phyloP scores from a whole-genome alignment of 2,113 vertebrate species.

The Leptocoma aspasia region DNA sequence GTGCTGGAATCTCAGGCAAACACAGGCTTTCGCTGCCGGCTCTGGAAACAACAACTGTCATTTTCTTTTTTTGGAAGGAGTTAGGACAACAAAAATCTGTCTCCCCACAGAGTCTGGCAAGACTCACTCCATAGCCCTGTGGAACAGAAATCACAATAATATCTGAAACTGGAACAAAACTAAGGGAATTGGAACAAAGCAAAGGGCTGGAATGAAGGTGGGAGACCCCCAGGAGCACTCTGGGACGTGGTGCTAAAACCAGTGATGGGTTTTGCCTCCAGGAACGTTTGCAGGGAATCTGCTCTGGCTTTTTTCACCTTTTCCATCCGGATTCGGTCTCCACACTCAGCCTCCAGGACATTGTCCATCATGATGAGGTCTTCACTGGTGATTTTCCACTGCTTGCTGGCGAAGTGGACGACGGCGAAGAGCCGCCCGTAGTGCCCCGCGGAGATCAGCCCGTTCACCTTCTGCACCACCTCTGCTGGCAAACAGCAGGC shows the following conservation, averaged over 20 bases:
- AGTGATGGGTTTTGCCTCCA: neutral
- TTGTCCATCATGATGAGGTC: constrained; percentile 85
- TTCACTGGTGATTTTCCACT: constrained; percentile 86
- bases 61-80: neutral
- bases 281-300: fast-evolving
- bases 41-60: neutral
- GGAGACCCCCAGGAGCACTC: neutral
- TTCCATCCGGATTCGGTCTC: constrained; percentile 82
- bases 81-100: neutral
- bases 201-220: neutral
- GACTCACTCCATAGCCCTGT: neutral
- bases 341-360: constrained; percentile 74
- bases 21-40: neutral
- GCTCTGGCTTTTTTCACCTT: constrained; percentile 69
- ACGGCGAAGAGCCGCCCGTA: constrained; percentile 84
- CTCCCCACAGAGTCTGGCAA: neutral
- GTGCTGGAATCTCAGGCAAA: neutral
- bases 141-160: neutral
- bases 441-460: constrained; percentile 61
- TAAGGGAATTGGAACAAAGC: neutral
- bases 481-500: constrained; percentile 53
- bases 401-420: constrained; percentile 85
- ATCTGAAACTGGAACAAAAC: neutral
- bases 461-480: constrained; percentile 77
- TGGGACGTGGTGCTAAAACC: fast-evolving